A percentile compares a stretch with the other conserved stretches of the same genome.
Conservation (phyloP, 1,140 invertebrate species). For the Nasonia giraulti region DNA sequence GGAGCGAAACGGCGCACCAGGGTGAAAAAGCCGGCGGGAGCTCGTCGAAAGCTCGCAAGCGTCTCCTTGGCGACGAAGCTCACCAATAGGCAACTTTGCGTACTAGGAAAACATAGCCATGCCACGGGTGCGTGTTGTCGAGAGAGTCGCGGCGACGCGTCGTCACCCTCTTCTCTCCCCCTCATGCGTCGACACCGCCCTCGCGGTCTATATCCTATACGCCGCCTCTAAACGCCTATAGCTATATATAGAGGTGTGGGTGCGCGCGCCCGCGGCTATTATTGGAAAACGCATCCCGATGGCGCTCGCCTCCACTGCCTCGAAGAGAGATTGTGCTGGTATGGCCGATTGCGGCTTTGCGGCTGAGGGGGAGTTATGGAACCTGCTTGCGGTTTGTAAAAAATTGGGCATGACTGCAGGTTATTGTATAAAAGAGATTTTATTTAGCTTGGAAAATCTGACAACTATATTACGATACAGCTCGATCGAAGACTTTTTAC, state of each 20-base stretch:
- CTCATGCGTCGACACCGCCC: background rate
- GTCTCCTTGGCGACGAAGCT: conserved; percentile 55
- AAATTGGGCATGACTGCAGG: too few species aligned
- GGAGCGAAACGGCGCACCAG: background rate
- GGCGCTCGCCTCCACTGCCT: background rate
- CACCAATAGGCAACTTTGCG: conserved; percentile 53
- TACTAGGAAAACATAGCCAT: conserved; percentile 55
- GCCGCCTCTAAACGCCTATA: background rate
- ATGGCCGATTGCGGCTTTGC: too few species aligned
- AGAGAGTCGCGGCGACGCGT: too few species aligned
- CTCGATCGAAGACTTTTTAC: too few species aligned
- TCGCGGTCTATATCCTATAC: background rate
- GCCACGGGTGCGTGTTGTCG: background rate
- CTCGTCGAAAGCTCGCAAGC: conserved; percentile 39
- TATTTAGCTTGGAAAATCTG: too few species aligned
- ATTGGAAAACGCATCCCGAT: conserved; percentile 28
- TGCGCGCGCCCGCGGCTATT: conserved; percentile 19
- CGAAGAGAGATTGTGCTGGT: too few species aligned
- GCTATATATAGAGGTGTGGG: background rate
- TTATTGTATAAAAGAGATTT: too few species aligned
- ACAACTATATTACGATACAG: too few species aligned
- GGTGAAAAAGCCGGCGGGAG: conserved; percentile 36
- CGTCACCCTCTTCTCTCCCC: conserved; percentile 2
- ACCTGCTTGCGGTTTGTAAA: too few species aligned
- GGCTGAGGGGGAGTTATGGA: too few species aligned